Evolutionary conservation across 2,797 vertebrate species (phyloP).

Genomic region (Tauraco hartlaubi): DNA sequence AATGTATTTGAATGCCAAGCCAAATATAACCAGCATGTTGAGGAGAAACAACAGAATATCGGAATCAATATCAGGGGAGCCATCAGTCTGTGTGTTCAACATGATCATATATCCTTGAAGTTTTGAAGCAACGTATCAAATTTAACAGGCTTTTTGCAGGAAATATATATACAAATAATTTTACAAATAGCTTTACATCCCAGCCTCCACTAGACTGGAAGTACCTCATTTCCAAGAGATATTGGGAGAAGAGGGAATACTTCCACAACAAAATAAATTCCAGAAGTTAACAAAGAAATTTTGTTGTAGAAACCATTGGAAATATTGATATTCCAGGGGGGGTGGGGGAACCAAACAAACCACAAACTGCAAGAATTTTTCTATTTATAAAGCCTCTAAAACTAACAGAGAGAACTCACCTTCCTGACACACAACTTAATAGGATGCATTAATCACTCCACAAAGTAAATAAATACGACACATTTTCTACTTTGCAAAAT

Average conservation of each 20-base stretch:
- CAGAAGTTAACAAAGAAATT: neutral
- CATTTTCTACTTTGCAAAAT: neutral
- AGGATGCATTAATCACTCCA: slow-evolving; percentile 1
- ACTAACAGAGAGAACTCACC: neutral
- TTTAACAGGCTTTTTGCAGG: neutral
- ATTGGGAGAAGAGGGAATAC: neutral
- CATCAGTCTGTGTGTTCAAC: neutral
- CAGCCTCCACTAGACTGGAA: neutral
- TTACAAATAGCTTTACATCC: neutral
- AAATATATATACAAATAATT: neutral
- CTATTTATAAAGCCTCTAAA: neutral
- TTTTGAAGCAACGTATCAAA: neutral
- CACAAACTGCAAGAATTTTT: neutral
- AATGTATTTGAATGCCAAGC: neutral
- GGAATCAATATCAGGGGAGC: neutral
- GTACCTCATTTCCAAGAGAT: neutral
- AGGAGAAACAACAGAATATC: neutral
- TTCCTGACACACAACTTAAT: neutral
- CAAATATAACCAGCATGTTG: neutral
- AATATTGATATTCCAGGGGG: neutral
- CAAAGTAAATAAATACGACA: neutral
- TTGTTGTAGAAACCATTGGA: neutral
- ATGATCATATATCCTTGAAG: neutral
- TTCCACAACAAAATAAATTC: neutral
- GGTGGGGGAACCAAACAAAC: no score